A percentile compares a stretch with the other conserved stretches of the same genome.
Conservation (phyloP, 2,797 vertebrate species). For the Nannoperca australis region DNA sequence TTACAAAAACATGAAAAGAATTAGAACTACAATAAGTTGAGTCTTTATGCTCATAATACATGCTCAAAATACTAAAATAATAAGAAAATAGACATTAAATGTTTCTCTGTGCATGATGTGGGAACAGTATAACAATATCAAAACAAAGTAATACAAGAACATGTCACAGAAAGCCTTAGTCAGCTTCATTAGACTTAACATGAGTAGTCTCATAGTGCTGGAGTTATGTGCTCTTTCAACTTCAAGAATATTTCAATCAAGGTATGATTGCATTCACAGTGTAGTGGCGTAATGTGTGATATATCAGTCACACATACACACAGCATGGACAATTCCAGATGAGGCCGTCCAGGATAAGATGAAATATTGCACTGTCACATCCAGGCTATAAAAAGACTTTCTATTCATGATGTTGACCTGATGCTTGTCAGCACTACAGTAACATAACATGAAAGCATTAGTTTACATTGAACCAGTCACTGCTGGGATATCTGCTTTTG, state of each 20-base stretch:
- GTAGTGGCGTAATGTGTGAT: conserved; percentile 21
- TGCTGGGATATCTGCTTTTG: not conserved
- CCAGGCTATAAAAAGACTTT: conserved; percentile 26
- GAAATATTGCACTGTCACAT: conserved; percentile 11
- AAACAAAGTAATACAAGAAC: not conserved
- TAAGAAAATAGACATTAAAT: too few relatives aligned
- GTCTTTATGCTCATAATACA: not conserved
- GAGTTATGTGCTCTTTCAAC: conserved; percentile 39
- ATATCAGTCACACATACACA: conserved; percentile 24
- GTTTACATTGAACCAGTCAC: conserved; percentile 18
- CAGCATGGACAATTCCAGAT: conserved; percentile 8
- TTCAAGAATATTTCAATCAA: conserved; percentile 50
- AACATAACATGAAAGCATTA: conserved; percentile 20
- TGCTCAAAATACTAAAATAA: not conserved
- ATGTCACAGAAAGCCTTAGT: not conserved
- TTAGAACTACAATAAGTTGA: not conserved
- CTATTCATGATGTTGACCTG: conserved; percentile 32
- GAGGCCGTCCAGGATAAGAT: conserved; percentile 7
- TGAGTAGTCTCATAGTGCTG: not conserved
- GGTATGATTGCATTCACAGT: conserved; percentile 26
- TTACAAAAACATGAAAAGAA: conserved; percentile 12
- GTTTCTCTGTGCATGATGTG: not conserved
- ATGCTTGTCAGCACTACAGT: conserved; percentile 14
- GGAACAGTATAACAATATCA: not conserved
- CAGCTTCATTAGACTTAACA: conserved; percentile 5